phyloP scores from a whole-genome alignment of 2,113 vertebrate species.

The Siniperca chuatsi region DNA sequence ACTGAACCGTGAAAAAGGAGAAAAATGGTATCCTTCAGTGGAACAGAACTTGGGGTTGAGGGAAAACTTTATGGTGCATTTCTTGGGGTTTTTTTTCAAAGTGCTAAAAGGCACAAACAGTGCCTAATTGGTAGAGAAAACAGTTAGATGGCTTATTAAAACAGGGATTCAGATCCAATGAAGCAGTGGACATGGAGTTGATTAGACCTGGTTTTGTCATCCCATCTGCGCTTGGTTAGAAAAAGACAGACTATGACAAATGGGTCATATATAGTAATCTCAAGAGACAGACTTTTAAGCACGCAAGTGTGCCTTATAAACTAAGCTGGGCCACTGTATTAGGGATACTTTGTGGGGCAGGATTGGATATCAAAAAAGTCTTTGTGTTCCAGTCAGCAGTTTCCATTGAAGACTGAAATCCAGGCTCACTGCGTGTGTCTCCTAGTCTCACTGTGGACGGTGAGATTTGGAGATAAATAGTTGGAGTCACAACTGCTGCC shows the following conservation, averaged over 20 bases:
- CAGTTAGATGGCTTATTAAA: constrained; percentile 42
- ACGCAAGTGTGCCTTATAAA: constrained; percentile 54
- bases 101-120: constrained; percentile 35
- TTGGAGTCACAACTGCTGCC: constrained; percentile 26
- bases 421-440: constrained; percentile 3
- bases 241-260: constrained; percentile 69
- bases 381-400: constrained; percentile 54
- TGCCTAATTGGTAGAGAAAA: constrained; percentile 46
- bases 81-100: constrained; percentile 18
- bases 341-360: constrained; percentile 10
- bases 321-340: constrained; percentile 51
- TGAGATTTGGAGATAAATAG: constrained; percentile 13
- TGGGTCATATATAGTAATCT: constrained; percentile 62
- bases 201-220: constrained; percentile 62
- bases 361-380: constrained; percentile 30
- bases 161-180: constrained; percentile 14
- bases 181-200: constrained; percentile 46
- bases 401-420: constrained; percentile 37
- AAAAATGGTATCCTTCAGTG: constrained; percentile 3
- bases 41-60: background rate
- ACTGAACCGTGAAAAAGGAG: background rate
- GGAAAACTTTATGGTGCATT: constrained; percentile 37
- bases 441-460: background rate
- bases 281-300: constrained; percentile 54
- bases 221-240: constrained; percentile 75